phyloP scores from a whole-genome alignment of 2,797 vertebrate genomes.

The Taenioides sp. region DNA sequence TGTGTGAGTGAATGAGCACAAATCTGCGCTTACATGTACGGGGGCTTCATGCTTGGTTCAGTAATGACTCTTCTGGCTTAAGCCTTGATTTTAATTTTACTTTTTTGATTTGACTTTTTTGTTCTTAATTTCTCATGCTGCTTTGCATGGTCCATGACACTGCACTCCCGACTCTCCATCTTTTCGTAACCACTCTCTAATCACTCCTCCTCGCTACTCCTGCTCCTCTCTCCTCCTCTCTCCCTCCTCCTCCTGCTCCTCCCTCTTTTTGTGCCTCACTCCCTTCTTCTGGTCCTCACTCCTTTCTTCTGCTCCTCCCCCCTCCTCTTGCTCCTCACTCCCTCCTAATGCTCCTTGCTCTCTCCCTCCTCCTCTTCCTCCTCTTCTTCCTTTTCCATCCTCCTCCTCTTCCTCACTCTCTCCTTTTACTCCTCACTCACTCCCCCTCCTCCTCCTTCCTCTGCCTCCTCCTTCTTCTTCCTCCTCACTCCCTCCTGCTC shows the following conservation, averaged over 20 bases:
- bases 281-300: slow-evolving; percentile 1
- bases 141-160: slow-evolving; percentile 78
- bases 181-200: slow-evolving; percentile 65
- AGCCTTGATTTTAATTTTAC: slow-evolving; percentile 67
- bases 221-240: background rate
- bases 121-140: slow-evolving; percentile 67
- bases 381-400: too few relatives aligned
- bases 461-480: too few relatives aligned
- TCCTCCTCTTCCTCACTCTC: too few relatives aligned
- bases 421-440: too few relatives aligned
- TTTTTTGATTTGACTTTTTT: slow-evolving; percentile 55
- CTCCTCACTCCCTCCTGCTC: too few relatives aligned
- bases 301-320: background rate
- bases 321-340: background rate
- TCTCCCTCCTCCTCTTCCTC: too few relatives aligned
- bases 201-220: slow-evolving; percentile 44
- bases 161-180: slow-evolving; percentile 57
- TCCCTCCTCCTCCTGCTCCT: too few relatives aligned
- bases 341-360: background rate
- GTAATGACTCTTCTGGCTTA: slow-evolving; percentile 69
- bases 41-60: slow-evolving; percentile 41
- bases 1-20: background rate
- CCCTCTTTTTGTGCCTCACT: too few relatives aligned
- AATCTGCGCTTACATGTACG: slow-evolving; percentile 23
- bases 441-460: too few relatives aligned